Percentiles rank a stretch among this genome's conserved stretches.
These are phyloP conservation scores for Xenotilapia flavipinnis DNA, from an alignment of 2,113 vertebrate genomes.

Conservation along the genomic window DNA sequence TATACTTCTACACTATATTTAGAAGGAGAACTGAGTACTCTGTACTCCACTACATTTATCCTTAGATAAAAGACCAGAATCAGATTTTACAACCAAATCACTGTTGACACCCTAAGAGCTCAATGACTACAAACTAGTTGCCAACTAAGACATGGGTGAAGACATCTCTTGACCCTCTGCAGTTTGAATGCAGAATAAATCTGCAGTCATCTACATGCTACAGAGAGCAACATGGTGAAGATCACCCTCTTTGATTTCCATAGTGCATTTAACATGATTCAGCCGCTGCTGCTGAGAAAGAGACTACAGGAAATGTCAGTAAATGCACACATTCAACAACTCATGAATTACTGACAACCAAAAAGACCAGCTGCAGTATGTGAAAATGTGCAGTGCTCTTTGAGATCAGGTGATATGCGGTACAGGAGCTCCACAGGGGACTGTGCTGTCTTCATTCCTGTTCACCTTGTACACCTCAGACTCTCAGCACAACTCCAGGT, in stretches of 20 bases:
- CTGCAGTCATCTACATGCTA: background rate
- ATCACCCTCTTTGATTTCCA: background rate
- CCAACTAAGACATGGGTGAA: background rate
- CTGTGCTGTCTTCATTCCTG: background rate
- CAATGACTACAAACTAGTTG: background rate
- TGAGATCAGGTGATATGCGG: background rate
- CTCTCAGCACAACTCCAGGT: background rate
- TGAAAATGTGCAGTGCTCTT: background rate
- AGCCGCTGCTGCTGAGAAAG: background rate
- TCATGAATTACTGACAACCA: background rate
- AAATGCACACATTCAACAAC: background rate
- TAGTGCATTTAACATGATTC: background rate
- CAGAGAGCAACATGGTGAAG: background rate
- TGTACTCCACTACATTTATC: background rate
- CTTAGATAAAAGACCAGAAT: background rate
- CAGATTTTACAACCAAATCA: background rate
- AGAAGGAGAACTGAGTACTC: background rate
- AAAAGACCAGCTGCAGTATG: background rate
- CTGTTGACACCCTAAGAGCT: background rate
- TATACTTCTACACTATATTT: background rate
- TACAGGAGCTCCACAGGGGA: background rate
- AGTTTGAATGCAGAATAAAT: background rate
- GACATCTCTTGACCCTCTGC: background rate
- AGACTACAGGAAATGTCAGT: background rate
- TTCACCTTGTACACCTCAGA: background rate